Evolutionary conservation across 2,888 invertebrate species (phyloP), one percentile per base, ranked within the genome.

Genomic region (Amorpha juglandis): DNA sequence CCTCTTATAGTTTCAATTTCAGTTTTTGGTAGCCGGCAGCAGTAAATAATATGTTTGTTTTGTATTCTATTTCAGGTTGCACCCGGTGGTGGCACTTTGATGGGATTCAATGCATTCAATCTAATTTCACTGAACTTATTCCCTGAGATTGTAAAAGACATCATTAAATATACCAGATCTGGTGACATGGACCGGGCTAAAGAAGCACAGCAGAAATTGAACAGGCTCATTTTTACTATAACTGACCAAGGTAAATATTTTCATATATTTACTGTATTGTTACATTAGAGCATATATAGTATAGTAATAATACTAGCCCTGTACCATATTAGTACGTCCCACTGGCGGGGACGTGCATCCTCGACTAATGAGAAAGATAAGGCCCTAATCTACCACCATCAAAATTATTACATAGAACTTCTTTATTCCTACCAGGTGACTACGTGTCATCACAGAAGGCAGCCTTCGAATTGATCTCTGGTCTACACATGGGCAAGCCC

Each of bases 61-160:
- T 27, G 4, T 27, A 7, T 38, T 38, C 38, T 38, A 6, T 48
- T 48, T 9, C 48, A 63, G 63, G 19, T 63, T 16, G 63, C 63
- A 12, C 48, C 33, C 0, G 63, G 33, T 8, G 63, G 63, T 16
- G 63, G 33, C 12, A 63, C 48, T 33, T 35, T 48, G 33, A 63
- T 63, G 63, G 63, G 63, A 14, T 63, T 48, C 63, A 7, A 63
- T 27, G 47, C 63, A 0, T 63, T 48, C 35, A 35, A 35, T 33
- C 27, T 50, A 1, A 47, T 50, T 12, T 8, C 21, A 8, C 19
- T 63, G 33, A 63, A 63, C 63, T 63, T 63, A 11, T 63, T 63
- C 33, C 63, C 63, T 8, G 33, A 16, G 3, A 48, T 63, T 1
- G 33, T 63, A 48, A 33, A 50, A 16, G 48, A 48, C 11, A 48